phyloP scores from a whole-genome alignment of 2,797 vertebrate species.

The Zenarchopterus dispar region DNA sequence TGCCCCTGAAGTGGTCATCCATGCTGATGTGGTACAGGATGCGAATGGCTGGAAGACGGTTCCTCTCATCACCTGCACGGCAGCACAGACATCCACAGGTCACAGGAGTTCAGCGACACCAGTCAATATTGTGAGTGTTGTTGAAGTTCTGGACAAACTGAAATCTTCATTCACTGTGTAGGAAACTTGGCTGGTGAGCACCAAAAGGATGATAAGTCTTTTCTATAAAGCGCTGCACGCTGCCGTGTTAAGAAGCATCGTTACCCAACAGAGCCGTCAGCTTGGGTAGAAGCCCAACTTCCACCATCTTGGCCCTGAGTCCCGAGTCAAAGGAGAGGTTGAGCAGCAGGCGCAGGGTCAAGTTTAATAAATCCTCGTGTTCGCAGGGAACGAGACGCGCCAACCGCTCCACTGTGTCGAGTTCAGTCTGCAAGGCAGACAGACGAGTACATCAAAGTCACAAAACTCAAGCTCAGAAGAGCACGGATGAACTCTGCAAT shows the following conservation, averaged over 20 bases:
- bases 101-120: too few relatives aligned
- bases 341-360: slow-evolving; percentile 91
- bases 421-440: slow-evolving; percentile 86
- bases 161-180: too few relatives aligned
- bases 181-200: too few relatives aligned
- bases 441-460: not conserved
- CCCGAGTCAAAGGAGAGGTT: slow-evolving; percentile 96
- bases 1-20: slow-evolving; percentile 93
- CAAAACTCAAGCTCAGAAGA: not conserved
- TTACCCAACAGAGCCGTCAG: slow-evolving; percentile 67
- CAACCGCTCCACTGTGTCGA: slow-evolving; percentile 91
- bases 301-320: slow-evolving; percentile 95
- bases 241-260: not conserved
- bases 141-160: too few relatives aligned
- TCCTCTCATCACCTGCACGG: slow-evolving; percentile 87
- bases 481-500: too few relatives aligned
- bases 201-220: too few relatives aligned
- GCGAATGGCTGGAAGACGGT: slow-evolving; percentile 90
- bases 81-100: not conserved
- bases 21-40: slow-evolving; percentile 96
- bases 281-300: slow-evolving; percentile 88
- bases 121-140: too few relatives aligned
- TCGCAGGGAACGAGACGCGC: slow-evolving; percentile 92
- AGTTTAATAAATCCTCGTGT: slow-evolving; percentile 93
- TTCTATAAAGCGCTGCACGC: not conserved